Conservation (phyloP, 1,140 invertebrate genomes). For the Drosophila pseudoobscura region DNA sequence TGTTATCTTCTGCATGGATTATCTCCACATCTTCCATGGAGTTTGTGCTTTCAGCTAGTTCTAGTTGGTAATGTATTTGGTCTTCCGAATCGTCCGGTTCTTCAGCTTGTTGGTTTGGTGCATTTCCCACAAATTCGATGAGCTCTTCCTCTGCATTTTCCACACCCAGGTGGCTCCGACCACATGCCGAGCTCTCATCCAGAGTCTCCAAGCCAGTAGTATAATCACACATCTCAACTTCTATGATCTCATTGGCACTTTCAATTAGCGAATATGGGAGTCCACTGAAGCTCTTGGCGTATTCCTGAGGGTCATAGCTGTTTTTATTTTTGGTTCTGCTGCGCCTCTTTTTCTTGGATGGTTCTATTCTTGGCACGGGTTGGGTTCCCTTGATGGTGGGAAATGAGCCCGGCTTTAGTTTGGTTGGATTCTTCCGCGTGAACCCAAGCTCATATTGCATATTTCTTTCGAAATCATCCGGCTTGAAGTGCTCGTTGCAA, state of each 20-base stretch:
- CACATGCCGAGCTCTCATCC: neutral
- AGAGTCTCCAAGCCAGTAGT: neutral
- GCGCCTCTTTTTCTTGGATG: neutral
- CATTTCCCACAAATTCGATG: neutral
- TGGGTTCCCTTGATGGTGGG: slow-evolving; percentile 27
- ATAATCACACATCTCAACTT: slow-evolving; percentile 18
- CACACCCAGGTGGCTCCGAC: neutral
- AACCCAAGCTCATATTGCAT: slow-evolving; percentile 56
- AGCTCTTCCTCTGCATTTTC: too few species aligned
- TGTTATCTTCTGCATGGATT: slow-evolving; percentile 14
- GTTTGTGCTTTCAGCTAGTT: slow-evolving; percentile 18
- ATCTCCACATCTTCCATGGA: slow-evolving; percentile 39
- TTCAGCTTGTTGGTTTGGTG: too few species aligned
- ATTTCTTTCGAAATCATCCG: slow-evolving; percentile 51
- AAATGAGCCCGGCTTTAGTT: slow-evolving; percentile 33
- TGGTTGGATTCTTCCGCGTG: slow-evolving; percentile 45
- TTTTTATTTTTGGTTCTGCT: neutral
- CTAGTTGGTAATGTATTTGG: slow-evolving; percentile 4
- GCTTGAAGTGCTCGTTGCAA: slow-evolving; percentile 52
- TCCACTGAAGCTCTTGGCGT: neutral
- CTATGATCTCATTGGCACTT: slow-evolving; percentile 16
- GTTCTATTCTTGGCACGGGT: neutral
- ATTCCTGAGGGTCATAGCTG: neutral
- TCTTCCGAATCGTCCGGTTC: neutral
- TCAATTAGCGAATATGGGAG: neutral